Percentiles rank a stretch among this genome's conserved stretches.
Conservation (phyloP, 2,113 vertebrate species). For the Alosa alosa region DNA sequence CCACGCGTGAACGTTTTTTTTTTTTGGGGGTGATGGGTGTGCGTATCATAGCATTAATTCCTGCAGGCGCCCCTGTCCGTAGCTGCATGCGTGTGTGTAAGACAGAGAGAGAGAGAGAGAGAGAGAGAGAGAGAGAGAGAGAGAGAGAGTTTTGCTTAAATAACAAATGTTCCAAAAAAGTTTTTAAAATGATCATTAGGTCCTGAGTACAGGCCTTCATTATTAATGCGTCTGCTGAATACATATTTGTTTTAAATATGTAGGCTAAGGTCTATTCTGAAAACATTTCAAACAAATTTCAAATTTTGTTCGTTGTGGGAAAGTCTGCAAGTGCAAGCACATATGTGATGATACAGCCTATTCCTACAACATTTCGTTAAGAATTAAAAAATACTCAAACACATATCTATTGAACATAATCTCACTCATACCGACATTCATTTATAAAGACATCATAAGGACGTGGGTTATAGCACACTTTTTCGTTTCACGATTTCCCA, state of each 20-base stretch:
- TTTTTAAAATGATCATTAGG: not conserved
- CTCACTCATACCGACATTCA: not conserved
- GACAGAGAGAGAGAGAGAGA: too few species aligned
- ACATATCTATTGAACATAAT: not conserved
- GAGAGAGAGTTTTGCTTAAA: not conserved
- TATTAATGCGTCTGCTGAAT: not conserved
- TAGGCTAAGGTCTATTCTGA: not conserved
- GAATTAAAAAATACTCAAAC: not conserved
- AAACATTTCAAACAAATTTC: not conserved
- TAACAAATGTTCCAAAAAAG: not conserved
- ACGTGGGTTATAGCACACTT: not conserved
- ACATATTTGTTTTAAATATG: not conserved
- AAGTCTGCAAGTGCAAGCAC: not conserved
- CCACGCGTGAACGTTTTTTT: too few species aligned
- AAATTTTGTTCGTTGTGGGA: not conserved
- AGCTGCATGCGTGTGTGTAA: too few species aligned
- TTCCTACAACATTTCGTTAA: not conserved
- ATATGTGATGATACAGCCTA: not conserved
- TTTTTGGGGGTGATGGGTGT: too few species aligned
- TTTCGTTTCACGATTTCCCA: not conserved
- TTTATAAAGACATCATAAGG: not conserved
- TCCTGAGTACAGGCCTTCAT: not conserved
- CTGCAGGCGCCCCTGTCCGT: too few species aligned
- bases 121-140: not conserved
- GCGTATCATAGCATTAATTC: too few species aligned